These are phyloP conservation scores for Hiodon tergisus DNA, from an alignment of 2,113 vertebrate genomes.

Conservation along the genomic window DNA sequence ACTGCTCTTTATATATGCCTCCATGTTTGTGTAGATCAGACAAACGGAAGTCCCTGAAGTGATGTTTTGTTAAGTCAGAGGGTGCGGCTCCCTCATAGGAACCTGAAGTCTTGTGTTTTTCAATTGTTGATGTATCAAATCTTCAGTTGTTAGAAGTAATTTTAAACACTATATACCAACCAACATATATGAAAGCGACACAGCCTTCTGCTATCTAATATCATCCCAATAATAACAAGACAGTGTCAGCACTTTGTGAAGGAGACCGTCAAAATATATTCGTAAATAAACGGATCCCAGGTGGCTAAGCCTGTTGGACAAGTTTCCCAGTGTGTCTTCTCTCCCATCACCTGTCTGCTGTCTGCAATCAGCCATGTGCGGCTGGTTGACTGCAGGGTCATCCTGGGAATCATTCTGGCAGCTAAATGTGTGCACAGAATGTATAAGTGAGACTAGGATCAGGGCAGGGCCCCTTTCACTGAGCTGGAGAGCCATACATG, in stretches of 20 bases:
- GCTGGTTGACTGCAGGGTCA: neutral
- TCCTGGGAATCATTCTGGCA: neutral
- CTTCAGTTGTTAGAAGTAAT: no score
- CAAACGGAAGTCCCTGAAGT: neutral
- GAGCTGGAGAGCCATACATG: neutral
- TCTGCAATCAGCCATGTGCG: neutral
- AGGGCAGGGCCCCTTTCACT: neutral
- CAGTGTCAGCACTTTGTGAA: no score
- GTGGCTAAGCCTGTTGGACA: neutral
- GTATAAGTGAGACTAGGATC: neutral
- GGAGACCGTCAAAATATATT: no score
- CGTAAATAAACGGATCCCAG: neutral
- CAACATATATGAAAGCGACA: no score
- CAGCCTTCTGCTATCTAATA: no score
- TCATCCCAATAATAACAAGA: no score
- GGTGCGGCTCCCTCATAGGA: neutral
- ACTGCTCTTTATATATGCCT: neutral
- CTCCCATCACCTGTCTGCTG: neutral
- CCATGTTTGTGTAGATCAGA: slow-evolving; percentile 1
- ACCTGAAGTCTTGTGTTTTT: neutral
- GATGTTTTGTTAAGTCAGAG: neutral
- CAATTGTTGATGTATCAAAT: neutral
- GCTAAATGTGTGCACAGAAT: neutral
- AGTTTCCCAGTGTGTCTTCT: neutral
- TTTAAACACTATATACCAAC: no score